Evolutionary conservation across 2,797 vertebrate genomes (phyloP), one percentile per base, ranked within the genome.

Genomic region (Luscinia megarhynchos): DNA sequence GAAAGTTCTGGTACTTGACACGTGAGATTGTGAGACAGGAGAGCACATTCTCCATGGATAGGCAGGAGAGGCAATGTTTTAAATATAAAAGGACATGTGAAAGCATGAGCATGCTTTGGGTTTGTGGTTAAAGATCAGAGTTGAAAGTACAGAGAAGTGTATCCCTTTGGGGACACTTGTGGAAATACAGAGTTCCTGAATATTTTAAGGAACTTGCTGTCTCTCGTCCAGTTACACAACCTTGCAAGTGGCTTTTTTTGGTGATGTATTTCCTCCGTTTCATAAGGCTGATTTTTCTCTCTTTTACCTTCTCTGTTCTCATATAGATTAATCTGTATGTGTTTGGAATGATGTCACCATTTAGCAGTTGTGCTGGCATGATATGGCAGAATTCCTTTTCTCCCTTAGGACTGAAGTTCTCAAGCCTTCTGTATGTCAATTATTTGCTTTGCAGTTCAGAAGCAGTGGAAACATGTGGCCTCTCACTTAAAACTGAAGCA

Each of bases 401-500:
- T 40, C 61, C 72, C 61, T 77, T 54, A 41, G 72, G 75, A 76
- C 26, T 83, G 50, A 84, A 54, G 23, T 80, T 82, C 54, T 89
- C 81, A 68, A 82, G 75, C 74, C 63, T 90, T 84, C 40, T 87
- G 8, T 61, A 38, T 74, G 58, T 74, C 76, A 64, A 0, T 81
- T 90, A 67, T 74, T 95, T 80, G 46, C 67, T 84, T 43, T 87
- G 66, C 50, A 79, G 32, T 80, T 93, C 41, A 89, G 74, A 54
- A 87, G 67, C 75, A 83, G 15, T 45, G 84, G 48, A 87, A 95
- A 77, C 30, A 67, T 89, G 45, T 89, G 69, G 51, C 30, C 55
- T 85, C 34, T 88, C 62, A 23, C 46, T 89, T 78, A 48, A 81
- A 88, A 91, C 40, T 88, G 79, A 89, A 92, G 51, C 51, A 85